Base-by-base conservation (phyloP, 2,888 invertebrate genomes). In the Prostheceraeus crozeri region DNA sequence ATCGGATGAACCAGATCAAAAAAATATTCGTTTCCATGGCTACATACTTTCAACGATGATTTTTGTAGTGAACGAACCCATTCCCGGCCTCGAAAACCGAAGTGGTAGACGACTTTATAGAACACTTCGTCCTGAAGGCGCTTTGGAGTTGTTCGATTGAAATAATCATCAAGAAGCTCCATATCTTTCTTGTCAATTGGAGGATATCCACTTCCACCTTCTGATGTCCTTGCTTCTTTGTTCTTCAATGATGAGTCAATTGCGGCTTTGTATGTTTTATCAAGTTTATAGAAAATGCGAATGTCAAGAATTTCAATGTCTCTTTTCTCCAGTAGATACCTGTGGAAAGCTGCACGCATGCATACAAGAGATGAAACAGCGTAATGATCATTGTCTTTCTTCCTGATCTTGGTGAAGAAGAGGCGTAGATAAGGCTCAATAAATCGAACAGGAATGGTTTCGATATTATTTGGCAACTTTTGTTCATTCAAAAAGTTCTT, bases 81-180 rank as follows among this genome's bases (percentile, higher is more conserved):
- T 21, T 55, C 55, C 25, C 53, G 25, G 2, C 53, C 55, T 10
- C 55, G n/a, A 52, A 55, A 55, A 2, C 28, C 53, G 10, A 53
- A 53, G 3, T 52, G 52, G 16, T 35, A 48, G 16, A 48, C 48
- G 21, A 55, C 19, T 3, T 40, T 33, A 14, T 40, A 55, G 6
- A 52, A 48, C 16, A n/a, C 48, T 31, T 53, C 28, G 23, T 55
- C 23, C 19, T 55, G 55, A 2, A 55, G 16, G 2, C 19, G 33
- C 33, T 52, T 16, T 1, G 55, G 3, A 55, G 10, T 21, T 8
- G 55, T 14, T 8, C 23, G 1, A 21, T 1, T 8, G 33, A 54
- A 55, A n/a, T 54, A 55, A 6, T 35, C 30, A 14, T 4, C 4
- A n/a, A 55, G 55, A 25, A 19, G 11, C 4, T 11, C 30, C 55